Conservation (phyloP, 2,113 vertebrate genomes). For the Phrynosoma platyrhinos region DNA sequence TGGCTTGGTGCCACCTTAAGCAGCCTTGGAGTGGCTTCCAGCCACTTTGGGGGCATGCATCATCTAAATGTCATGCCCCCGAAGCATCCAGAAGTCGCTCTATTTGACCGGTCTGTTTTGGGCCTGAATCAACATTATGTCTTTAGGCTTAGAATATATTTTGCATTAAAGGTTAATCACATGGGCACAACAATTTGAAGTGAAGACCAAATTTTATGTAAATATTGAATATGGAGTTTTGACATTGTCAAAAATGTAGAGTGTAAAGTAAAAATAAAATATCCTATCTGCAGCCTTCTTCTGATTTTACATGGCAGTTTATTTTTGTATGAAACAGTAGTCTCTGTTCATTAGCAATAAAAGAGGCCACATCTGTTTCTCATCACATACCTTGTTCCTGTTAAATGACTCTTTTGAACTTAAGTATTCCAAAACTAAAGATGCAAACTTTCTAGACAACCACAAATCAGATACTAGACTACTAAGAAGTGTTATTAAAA, state of each 20-base stretch:
- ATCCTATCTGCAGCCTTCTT: constrained; percentile 25
- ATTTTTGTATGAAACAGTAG: constrained; percentile 64
- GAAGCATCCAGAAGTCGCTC: too few relatives aligned
- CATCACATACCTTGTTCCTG: constrained; percentile 55
- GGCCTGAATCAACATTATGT: neutral
- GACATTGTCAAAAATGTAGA: constrained; percentile 25
- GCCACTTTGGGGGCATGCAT: too few relatives aligned
- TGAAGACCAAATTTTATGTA: neutral
- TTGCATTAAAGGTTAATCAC: neutral
- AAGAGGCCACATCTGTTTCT: constrained; percentile 63
- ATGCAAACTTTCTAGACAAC: neutral
- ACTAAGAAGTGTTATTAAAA: neutral
- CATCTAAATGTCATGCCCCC: too few relatives aligned
- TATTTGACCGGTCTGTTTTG: too few relatives aligned
- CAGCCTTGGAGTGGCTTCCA: too few relatives aligned
- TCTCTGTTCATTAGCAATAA: constrained; percentile 45
- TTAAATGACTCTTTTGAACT: constrained; percentile 19
- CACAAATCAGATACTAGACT: neutral
- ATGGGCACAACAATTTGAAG: neutral
- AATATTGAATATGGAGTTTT: constrained; percentile 1
- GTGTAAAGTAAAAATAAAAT: constrained; percentile 41
- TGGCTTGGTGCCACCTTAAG: too few relatives aligned
- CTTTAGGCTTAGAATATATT: neutral
- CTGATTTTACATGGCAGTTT: constrained; percentile 4
- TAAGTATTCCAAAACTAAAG: neutral